These are phyloP conservation scores for Drosophila azteca DNA, from an alignment of 1,140 invertebrate genomes.

Conservation along the genomic window DNA sequence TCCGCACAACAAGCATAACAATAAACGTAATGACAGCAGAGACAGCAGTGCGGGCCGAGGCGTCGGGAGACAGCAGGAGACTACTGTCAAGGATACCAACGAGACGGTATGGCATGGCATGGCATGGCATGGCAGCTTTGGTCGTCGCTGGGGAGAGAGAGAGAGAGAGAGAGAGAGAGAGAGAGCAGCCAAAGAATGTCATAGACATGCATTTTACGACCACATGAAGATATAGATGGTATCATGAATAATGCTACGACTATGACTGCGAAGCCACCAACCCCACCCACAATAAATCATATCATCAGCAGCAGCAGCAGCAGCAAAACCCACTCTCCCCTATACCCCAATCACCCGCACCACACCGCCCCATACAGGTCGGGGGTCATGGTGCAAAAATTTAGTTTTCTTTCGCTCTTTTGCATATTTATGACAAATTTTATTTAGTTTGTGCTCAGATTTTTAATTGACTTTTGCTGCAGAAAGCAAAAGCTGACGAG, in stretches of 20 bases:
- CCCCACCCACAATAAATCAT: no score
- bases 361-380: neutral
- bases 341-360: no score
- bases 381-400: constrained; percentile 33
- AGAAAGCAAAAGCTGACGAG: constrained; percentile 27
- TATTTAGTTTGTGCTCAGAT: constrained; percentile 62
- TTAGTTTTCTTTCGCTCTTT: constrained; percentile 25
- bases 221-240: no score
- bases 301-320: no score
- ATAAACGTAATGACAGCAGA: constrained; percentile 58
- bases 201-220: constrained; percentile 10
- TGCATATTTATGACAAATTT: constrained; percentile 66
- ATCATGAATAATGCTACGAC: neutral
- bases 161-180: constrained; percentile 3
- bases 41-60: neutral
- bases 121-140: constrained; percentile 23
- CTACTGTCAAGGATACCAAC: constrained; percentile 28
- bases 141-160: constrained; percentile 20
- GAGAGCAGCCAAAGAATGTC: constrained; percentile 27
- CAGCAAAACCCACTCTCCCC: no score
- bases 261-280: neutral
- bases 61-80: constrained; percentile 13
- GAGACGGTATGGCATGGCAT: no score
- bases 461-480: constrained; percentile 71
- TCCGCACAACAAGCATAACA: constrained; percentile 55